Evolutionary conservation across 64 coral and sea anemone species (phyloP).

Genomic region (Pocillopora verrucosa): DNA sequence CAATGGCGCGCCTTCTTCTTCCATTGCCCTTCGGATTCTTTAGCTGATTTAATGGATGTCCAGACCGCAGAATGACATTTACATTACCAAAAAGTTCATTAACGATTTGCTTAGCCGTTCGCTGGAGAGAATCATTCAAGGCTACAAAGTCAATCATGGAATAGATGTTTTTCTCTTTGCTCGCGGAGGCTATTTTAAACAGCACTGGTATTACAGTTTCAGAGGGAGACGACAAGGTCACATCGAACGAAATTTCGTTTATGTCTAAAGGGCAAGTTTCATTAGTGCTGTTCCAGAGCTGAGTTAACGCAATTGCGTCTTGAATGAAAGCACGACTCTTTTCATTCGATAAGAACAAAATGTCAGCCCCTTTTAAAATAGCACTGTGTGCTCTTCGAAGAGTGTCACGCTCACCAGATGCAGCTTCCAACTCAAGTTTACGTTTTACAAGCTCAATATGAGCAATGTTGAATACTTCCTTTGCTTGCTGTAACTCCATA

Average conservation of each 20-base stretch:
- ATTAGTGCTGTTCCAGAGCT: conserved; percentile 13
- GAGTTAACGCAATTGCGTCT: conserved; percentile 22
- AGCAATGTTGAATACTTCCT: not conserved
- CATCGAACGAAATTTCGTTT: conserved; percentile 24
- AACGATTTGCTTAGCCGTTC: conserved; percentile 13
- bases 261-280: not conserved
- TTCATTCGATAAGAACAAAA: conserved; percentile 7
- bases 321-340: conserved; percentile 9
- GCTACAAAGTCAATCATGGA: not conserved
- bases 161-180: conserved; percentile 6
- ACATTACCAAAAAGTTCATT: conserved; percentile 29
- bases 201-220: conserved; percentile 16
- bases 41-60: conserved; percentile 26
- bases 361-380: not conserved
- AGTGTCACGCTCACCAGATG: conserved; percentile 13
- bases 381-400: conserved; percentile 29
- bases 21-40: not conserved
- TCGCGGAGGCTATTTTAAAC: not conserved
- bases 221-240: not conserved
- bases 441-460: conserved; percentile 20
- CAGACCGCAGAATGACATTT: not conserved
- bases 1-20: conserved; percentile 13
- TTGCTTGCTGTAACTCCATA: conserved; percentile 3
- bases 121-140: not conserved
- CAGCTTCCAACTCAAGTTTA: conserved; percentile 18